phyloP scores from a whole-genome alignment of 2,113 vertebrate species.

The Scopus umbretta region DNA sequence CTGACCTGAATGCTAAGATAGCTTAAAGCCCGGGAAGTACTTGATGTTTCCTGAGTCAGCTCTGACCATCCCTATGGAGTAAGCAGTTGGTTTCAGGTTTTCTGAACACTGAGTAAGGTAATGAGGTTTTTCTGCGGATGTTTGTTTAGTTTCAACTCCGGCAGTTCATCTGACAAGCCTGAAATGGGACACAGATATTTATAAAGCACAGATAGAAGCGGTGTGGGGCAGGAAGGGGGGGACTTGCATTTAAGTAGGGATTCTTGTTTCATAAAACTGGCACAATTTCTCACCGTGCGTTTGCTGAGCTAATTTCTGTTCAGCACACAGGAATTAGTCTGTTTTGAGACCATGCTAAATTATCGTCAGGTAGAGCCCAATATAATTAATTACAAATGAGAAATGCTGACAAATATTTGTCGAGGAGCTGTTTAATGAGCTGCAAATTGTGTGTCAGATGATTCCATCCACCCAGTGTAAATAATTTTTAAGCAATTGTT shows the following conservation, averaged over 20 bases:
- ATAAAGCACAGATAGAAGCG: background rate
- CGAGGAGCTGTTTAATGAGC: slow-evolving; percentile 33
- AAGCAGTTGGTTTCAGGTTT: slow-evolving; percentile 47
- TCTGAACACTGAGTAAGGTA: slow-evolving; percentile 32
- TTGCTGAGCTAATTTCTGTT: slow-evolving; percentile 18
- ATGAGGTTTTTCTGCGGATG: slow-evolving; percentile 7
- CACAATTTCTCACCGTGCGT: background rate
- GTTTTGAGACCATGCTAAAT: slow-evolving; percentile 22
- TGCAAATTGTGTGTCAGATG: slow-evolving; percentile 39
- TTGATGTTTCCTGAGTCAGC: slow-evolving; percentile 58
- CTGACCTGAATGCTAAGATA: slow-evolving; percentile 58
- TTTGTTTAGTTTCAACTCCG: slow-evolving; percentile 40
- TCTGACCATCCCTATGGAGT: slow-evolving; percentile 37
- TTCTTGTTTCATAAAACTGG: background rate
- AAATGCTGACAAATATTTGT: slow-evolving; percentile 62
- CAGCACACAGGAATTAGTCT: background rate
- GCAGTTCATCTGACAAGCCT: slow-evolving; percentile 17
- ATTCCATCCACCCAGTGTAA: slow-evolving; percentile 49
- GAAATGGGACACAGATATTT: slow-evolving; percentile 27
- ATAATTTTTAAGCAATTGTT: slow-evolving; percentile 62
- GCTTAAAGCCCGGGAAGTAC: slow-evolving; percentile 47
- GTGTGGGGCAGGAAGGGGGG: background rate
- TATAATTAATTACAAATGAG: slow-evolving; percentile 57
- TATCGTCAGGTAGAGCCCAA: slow-evolving; percentile 19
- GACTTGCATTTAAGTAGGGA: background rate